Conservation (phyloP, 2,797 vertebrate genomes). For the Triplophysa bombifrons region DNA sequence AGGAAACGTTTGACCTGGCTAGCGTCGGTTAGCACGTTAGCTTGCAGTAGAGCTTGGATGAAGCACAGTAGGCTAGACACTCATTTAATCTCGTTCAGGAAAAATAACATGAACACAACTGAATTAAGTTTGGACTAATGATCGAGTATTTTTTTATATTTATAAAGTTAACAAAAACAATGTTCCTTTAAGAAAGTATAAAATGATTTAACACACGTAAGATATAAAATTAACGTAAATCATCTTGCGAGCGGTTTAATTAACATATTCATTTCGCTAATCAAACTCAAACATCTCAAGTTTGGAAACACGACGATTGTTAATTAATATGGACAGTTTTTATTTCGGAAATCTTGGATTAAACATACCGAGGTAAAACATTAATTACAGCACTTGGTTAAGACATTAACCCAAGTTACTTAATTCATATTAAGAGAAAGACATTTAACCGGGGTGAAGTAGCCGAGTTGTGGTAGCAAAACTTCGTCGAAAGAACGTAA, state of each 20-base stretch:
- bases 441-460: no score
- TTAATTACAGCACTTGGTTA: neutral
- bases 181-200: neutral
- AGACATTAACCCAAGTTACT: neutral
- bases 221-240: neutral
- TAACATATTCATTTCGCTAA: neutral
- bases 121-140: neutral
- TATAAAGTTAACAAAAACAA: neutral
- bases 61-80: neutral
- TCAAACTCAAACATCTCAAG: neutral
- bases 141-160: neutral
- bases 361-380: neutral
- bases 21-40: constrained; percentile 23
- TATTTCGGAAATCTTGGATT: neutral
- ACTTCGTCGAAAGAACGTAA: neutral
- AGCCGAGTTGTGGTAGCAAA: neutral
- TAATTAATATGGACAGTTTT: neutral
- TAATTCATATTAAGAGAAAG: neutral
- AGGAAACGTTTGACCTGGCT: neutral
- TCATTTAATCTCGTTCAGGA: constrained; percentile 8
- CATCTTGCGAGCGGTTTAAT: no score
- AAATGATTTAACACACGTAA: no score
- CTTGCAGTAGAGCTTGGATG: constrained; percentile 11
- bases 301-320: neutral
- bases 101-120: neutral